Base-by-base conservation (phyloP, 2,113 vertebrate species). In the Puma concolor region DNA sequence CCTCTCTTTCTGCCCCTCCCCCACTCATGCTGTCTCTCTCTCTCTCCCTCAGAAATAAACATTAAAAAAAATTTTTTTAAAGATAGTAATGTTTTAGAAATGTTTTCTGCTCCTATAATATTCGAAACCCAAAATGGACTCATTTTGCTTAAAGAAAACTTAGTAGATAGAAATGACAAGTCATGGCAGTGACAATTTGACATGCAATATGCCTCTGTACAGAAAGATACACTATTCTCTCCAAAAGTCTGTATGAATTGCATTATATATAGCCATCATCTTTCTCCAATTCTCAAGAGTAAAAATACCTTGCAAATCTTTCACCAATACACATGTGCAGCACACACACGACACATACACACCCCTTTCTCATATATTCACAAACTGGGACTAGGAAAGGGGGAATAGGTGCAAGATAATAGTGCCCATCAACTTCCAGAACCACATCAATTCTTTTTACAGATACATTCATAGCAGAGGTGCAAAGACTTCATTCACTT, bases 91-190 rank as follows among this genome's bases (percentile, higher is more conserved):
- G 12, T 41, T 90, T 94, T 84, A 54, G 57, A 94, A 89, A 87
- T 33, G n/a, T 81, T 57, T 95, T 54, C 79, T 79, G 11, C 91
- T 85, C 38, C 29, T 31, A n/a, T 25, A 74, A 95, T 21, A 74
- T 17, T 8, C 31, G n/a, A 81, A 85, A 48, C 33, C 41, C 83
- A 80, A 79, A 96, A 66, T 7, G 85, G 74, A 36, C 13, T 72
- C 52, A 94, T 11, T 84, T 90, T 60, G 11, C 25, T 92, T 94
- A 96, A 66, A 81, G 89, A 83, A 84, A 94, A 50, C 1, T 9
- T 5, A 85, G 8, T 14, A 50, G 36, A 63, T 77, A 38, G 57
- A 77, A 94, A 82, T 67, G 80, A 86, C 27, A 74, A 89, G 84
- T 67, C 21, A 17, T 4, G 50, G 66, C 82, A 69, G 31, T 48